Conservation (phyloP, 1,140 invertebrate species). For the Heliconius melpomene region DNA sequence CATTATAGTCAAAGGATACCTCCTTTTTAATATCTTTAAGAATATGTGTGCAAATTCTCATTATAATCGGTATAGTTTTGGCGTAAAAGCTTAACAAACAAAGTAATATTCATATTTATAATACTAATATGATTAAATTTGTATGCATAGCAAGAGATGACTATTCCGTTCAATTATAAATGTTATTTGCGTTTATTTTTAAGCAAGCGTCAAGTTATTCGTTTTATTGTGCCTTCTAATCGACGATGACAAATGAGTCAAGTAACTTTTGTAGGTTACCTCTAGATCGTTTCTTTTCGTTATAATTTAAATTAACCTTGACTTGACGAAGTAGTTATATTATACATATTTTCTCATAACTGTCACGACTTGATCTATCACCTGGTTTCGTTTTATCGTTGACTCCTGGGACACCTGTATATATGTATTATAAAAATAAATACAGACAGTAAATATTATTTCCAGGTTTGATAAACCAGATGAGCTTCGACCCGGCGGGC, state of each 20-base stretch:
- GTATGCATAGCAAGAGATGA: neutral
- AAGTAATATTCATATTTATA: too few relatives aligned
- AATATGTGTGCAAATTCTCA: too few relatives aligned
- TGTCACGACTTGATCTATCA: too few relatives aligned
- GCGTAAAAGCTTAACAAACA: too few relatives aligned
- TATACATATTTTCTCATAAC: too few relatives aligned
- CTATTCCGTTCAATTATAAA: neutral
- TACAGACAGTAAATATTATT: constrained; percentile 22
- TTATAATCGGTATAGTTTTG: too few relatives aligned
- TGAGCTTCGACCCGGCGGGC: constrained; percentile 88
- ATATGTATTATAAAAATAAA: constrained; percentile 13
- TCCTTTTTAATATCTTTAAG: too few relatives aligned
- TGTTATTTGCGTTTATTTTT: constrained; percentile 3
- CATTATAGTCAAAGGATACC: too few relatives aligned
- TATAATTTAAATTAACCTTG: neutral
- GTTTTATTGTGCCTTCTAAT: neutral
- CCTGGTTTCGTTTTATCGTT: too few relatives aligned
- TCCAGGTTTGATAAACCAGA: constrained; percentile 85
- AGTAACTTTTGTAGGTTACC: neutral
- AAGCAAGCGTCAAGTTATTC: neutral
- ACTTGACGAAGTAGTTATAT: neutral
- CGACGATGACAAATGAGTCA: constrained; percentile 2
- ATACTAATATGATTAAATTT: too few relatives aligned
- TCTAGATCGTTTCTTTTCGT: neutral
- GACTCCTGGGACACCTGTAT: too few relatives aligned